Conservation (phyloP, 1,140 invertebrate species). For the Hylyphantes graminicola region DNA sequence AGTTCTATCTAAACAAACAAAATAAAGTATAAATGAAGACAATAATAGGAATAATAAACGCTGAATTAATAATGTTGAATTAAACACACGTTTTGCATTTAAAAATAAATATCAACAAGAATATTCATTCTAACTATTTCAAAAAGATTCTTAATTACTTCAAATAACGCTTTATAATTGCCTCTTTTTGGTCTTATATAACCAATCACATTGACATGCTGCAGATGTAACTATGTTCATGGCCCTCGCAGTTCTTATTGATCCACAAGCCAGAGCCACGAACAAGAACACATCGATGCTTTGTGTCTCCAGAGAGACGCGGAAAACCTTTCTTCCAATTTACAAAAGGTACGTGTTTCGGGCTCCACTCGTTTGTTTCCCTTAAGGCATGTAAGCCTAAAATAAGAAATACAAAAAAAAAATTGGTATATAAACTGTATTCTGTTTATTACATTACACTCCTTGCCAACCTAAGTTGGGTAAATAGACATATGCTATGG, state of each 20-base stretch:
- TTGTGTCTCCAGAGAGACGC: conserved; percentile 26
- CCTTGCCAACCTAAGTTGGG: too few species aligned
- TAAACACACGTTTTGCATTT: too few species aligned
- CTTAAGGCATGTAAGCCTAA: conserved; percentile 31
- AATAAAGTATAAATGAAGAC: too few species aligned
- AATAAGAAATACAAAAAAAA: not conserved
- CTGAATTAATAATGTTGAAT: not conserved
- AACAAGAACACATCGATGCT: conserved; percentile 43
- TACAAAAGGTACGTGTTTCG: not conserved
- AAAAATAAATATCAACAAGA: too few species aligned
- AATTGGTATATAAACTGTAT: not conserved
- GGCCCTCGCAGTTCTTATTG: conserved; percentile 47
- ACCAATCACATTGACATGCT: not conserved
- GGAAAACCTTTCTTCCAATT: conserved; percentile 59
- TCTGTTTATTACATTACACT: not conserved
- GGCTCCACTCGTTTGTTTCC: conserved; percentile 19
- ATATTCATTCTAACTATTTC: too few species aligned
- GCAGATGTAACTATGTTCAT: conserved; percentile 49
- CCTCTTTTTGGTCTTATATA: too few species aligned
- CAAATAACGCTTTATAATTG: too few species aligned
- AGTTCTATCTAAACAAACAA: not conserved
- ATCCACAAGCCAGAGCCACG: conserved; percentile 53
- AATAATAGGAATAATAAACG: too few species aligned
- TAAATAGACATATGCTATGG: too few species aligned
- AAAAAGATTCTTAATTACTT: too few species aligned